Evolutionary conservation across 2,888 invertebrate species (phyloP).

Genomic region (Lepas anatifera): DNA sequence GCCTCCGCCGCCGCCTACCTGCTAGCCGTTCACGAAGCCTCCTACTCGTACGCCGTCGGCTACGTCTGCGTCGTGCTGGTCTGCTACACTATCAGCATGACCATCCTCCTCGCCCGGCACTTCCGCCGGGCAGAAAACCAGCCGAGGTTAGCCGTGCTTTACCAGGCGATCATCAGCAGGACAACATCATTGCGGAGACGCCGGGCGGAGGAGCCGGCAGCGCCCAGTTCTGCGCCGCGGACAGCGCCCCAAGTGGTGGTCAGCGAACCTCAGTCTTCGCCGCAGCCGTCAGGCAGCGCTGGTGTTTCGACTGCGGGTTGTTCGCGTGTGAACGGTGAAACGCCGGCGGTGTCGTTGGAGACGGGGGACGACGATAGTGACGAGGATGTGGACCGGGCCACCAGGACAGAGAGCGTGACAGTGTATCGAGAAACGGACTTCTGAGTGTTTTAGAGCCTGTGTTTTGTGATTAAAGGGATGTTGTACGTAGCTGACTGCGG

Average conservation of each 20-base stretch:
- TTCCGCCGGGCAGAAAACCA: slow-evolving; percentile 1
- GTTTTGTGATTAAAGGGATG: no score
- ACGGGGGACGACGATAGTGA: background rate
- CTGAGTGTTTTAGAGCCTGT: background rate
- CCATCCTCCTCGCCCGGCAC: background rate
- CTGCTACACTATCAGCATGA: background rate
- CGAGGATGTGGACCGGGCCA: background rate
- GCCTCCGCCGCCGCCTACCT: slow-evolving; percentile 2
- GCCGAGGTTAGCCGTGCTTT: background rate
- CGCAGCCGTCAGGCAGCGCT: background rate
- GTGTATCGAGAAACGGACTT: background rate
- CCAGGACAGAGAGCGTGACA: background rate
- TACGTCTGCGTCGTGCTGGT: background rate
- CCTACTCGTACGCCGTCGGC: background rate
- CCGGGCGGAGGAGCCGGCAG: background rate
- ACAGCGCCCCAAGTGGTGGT: slow-evolving; percentile 6
- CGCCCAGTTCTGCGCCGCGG: no score
- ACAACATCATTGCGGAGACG: background rate
- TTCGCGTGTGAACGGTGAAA: background rate
- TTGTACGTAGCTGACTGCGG: no score
- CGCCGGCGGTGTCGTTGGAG: background rate
- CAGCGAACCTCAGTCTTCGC: background rate
- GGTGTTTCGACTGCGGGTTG: background rate
- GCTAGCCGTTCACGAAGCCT: background rate
- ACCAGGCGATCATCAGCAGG: slow-evolving; percentile 3